Evolutionary conservation across 2,113 vertebrate species (phyloP).

Genomic region (Lepus europaeus): DNA sequence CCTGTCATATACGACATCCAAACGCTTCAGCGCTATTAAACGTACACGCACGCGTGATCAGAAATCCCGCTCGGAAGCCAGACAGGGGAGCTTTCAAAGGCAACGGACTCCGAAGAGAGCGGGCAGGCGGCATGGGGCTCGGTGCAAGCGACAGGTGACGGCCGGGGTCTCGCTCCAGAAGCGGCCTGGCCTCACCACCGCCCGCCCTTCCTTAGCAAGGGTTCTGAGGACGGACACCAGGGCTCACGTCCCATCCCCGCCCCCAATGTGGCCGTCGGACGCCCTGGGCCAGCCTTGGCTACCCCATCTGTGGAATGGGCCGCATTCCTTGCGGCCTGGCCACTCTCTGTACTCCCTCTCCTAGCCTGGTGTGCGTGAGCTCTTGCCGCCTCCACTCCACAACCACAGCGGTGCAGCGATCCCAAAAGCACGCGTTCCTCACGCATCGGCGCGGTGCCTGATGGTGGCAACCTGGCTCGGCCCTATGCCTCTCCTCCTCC

Average conservation of each 20-base stretch:
- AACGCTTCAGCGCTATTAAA: conserved; percentile 69
- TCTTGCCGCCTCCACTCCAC: not conserved
- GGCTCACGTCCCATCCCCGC: not conserved
- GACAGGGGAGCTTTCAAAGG: conserved; percentile 25
- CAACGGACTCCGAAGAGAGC: not conserved
- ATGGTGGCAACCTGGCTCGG: not conserved
- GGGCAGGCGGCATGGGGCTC: not conserved
- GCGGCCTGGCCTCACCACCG: not conserved
- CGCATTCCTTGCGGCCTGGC: not conserved
- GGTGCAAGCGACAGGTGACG: not conserved
- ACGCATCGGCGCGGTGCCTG: not conserved
- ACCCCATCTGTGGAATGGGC: not conserved
- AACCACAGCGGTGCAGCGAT: not conserved
- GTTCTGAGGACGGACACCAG: not conserved
- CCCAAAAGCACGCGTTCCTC: not conserved
- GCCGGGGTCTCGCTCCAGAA: not conserved
- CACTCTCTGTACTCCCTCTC: not conserved
- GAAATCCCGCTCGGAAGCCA: conserved; percentile 11
- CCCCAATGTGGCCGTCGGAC: not conserved
- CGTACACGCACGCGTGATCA: not conserved
- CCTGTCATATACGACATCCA: conserved; percentile 71
- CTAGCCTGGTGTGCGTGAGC: not conserved
- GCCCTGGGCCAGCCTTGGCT: not conserved
- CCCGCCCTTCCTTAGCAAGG: not conserved
- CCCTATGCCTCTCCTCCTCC: not conserved